Evolutionary conservation across 2,113 vertebrate species (phyloP), one percentile per base, ranked within the genome.

Genomic region (Phyllostomus hastatus): DNA sequence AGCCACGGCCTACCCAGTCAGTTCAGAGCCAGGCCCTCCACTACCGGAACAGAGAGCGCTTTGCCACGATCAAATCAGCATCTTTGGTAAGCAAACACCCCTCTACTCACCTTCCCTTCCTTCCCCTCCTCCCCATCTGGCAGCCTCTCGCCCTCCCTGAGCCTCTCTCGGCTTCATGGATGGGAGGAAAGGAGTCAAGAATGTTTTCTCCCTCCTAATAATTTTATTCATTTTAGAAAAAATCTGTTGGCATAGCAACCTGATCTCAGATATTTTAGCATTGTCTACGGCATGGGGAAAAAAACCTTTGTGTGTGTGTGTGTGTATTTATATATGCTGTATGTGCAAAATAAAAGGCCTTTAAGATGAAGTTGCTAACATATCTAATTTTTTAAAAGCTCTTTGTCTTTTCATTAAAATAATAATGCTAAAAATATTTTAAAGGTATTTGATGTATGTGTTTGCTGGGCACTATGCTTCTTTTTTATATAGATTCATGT

Each of bases 21-120:
- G 99, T 99, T 98, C 99, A 99, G 98, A 99, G 99, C 98, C 99
- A 99, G 98, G 99, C 99, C 98, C 99, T 99, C 97, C 99, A 99
- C 98, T 99, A 99, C 99, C 99, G 99, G 99, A 99, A 99, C 99
- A 99, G 99, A 97, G 99, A 99, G 98, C 99, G 99, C 98, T 99
- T 99, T 98, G 99, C 99, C 98, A 99, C 99, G 98, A 99, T 99
- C 98, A 99, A 99, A 98, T 99, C 99, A 94, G 99, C 99, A 94
- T 99, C 99, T 97, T 99, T 99, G 99, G 99, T 99, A 98, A 99
- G 99, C 98, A 83, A 97, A 98, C 97, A 97, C 97, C 98, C 97
- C 98, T 97, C 96, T 98, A 85, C 97, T 97, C 96, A 97, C 96
- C 97, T 97, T 97, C 95, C 96, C 93, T 97, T 94, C 95, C 97